Evolutionary conservation across 1,140 invertebrate genomes (phyloP), one percentile per base, ranked within the genome.

Genomic region (Caenorhabditis brenneri): DNA sequence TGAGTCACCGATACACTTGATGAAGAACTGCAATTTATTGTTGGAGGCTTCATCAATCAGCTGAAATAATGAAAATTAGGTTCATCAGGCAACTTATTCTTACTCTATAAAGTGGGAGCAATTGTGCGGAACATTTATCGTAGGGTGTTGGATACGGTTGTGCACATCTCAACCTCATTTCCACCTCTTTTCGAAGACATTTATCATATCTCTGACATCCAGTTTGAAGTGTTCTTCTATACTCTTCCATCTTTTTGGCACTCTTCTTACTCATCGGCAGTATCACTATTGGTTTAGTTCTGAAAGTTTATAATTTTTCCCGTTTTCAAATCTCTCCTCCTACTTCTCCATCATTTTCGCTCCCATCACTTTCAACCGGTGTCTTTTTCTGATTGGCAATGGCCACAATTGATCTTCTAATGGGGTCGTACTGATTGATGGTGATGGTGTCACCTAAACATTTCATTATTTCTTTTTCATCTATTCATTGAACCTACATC

Each of bases 1-100:
- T 24, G 65, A 74, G 24, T 74, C 22, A 10, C 27, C 29, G 9
- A 74, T 29, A 74, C 65, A 74, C 24, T 74, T 74, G 5, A 74
- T 74, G 36, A 74, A 74, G 15, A 74, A 74, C 36, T 74, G 65
- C 10, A 74, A n/a, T 74, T 74, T 74, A 29, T 74, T 74, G 65
- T 74, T 74, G 2, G 65, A 74, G 0, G 65, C 65, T 74, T 74
- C 65, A 74, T 74, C 65, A 16, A 74, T 74, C 5, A 39, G 10
- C 65, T 74, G 65, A 42, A 74, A 39, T 19, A 10, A 16, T 22
- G 1, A n/a, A 24, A 10, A 29, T 9, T 55, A 1, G 27, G 19
- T 27, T 27, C 22, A 12, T 10, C 24, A 55, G 10, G 1, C 24
- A 9, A 12, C 27, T 27, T 2, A 74, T 10, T 42, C 36, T 74